Conservation (phyloP, 2,797 vertebrate species). For the Mus minutoides region DNA sequence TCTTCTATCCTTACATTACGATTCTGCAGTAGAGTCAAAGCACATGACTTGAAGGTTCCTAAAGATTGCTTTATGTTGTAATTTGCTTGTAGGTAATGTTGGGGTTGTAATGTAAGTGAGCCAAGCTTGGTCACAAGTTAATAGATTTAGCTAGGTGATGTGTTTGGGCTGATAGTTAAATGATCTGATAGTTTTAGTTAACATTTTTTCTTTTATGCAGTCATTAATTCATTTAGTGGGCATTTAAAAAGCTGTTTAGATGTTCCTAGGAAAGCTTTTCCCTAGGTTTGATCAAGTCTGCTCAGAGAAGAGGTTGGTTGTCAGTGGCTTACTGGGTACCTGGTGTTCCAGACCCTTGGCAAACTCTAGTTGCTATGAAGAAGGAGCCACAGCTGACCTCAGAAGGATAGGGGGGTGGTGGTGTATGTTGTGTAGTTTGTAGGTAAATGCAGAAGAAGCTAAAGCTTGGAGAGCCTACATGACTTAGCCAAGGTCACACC, state of each 20-base stretch:
- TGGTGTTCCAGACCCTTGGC: neutral
- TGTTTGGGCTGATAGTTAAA: neutral
- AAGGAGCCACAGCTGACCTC: neutral
- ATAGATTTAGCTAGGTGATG: neutral
- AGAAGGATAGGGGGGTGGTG: neutral
- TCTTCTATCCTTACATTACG: neutral
- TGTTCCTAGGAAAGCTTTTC: neutral
- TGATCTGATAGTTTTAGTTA: neutral
- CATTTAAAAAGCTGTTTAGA: neutral
- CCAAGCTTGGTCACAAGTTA: neutral
- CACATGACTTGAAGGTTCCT: neutral
- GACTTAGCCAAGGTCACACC: slow-evolving; percentile 41
- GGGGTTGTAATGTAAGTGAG: neutral
- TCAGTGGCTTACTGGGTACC: neutral
- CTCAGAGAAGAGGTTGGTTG: neutral
- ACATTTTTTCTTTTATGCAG: neutral
- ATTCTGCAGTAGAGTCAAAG: neutral
- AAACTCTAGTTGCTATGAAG: neutral
- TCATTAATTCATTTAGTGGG: neutral
- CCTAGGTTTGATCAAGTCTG: neutral
- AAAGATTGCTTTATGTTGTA: neutral
- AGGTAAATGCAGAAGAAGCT: neutral
- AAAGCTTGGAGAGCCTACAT: neutral
- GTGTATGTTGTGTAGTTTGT: neutral
- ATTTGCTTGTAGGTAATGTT: neutral